These are phyloP conservation scores for Scatophagus argus DNA, from an alignment of 2,113 vertebrate genomes.

Conservation along the genomic window DNA sequence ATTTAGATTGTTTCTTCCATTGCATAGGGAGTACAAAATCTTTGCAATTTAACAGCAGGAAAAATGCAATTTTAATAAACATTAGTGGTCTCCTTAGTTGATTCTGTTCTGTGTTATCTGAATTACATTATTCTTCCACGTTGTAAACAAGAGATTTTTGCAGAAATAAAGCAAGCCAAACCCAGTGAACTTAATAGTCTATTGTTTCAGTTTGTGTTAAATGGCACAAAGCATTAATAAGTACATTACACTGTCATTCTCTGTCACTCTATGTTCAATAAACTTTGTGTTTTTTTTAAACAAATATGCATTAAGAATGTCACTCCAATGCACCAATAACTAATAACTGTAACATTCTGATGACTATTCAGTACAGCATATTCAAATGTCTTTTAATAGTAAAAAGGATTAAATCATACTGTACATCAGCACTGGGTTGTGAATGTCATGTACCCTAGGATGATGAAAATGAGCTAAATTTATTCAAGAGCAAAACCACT, in stretches of 20 bases:
- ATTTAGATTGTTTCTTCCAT: not conserved
- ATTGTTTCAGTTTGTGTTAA: not conserved
- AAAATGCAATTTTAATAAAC: not conserved
- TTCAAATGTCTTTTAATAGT: not conserved
- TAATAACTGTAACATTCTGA: constrained; percentile 2
- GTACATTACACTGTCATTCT: not conserved
- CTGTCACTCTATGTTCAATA: not conserved
- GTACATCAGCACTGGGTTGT: not conserved
- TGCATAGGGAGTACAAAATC: not conserved
- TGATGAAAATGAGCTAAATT: constrained; percentile 3
- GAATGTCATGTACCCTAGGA: not conserved
- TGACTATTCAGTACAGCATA: not conserved
- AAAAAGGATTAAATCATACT: not conserved
- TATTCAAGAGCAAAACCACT: constrained; percentile 22
- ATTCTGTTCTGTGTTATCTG: not conserved
- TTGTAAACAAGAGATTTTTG: not conserved
- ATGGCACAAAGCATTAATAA: not conserved
- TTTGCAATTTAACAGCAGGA: not conserved
- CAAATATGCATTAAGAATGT: not conserved
- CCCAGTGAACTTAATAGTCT: not conserved
- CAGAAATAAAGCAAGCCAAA: not conserved
- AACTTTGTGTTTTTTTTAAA: not conserved
- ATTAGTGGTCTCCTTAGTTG: not conserved
- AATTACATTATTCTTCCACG: not conserved
- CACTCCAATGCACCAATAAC: not conserved